These are phyloP conservation scores for Acrobasis repandana DNA, from an alignment of 2,888 invertebrate genomes.

Conservation along the genomic window DNA sequence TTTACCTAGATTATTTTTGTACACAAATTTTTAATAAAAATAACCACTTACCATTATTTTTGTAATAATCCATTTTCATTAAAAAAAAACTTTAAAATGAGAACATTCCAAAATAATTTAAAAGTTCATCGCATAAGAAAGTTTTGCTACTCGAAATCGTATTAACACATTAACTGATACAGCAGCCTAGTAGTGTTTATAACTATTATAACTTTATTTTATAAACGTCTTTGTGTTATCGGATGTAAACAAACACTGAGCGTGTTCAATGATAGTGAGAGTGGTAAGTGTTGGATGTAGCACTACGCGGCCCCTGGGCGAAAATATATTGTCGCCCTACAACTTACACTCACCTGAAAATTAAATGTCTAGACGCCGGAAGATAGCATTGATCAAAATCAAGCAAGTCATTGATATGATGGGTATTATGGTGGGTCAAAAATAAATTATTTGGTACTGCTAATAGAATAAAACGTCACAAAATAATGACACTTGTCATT, in stretches of 20 bases:
- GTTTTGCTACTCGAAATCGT: neutral
- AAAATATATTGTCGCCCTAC: too few relatives aligned
- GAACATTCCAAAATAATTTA: neutral
- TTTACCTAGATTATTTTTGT: too few relatives aligned
- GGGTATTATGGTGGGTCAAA: too few relatives aligned
- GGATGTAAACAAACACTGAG: conserved; percentile 10
- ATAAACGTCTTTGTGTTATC: conserved; percentile 1
- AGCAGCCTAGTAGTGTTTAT: neutral
- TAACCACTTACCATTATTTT: neutral
- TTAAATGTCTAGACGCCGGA: too few relatives aligned
- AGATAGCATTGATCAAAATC: too few relatives aligned
- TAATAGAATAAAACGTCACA: too few relatives aligned
- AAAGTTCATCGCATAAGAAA: neutral
- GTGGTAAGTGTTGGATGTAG: neutral
- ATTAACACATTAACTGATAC: neutral
- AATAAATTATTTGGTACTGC: too few relatives aligned
- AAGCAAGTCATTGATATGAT: too few relatives aligned
- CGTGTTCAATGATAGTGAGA: neutral
- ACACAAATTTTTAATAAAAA: neutral
- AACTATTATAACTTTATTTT: neutral
- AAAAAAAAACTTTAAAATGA: neutral
- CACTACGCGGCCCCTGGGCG: too few relatives aligned
- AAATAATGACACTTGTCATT: too few relatives aligned
- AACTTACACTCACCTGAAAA: too few relatives aligned
- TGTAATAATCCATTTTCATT: neutral